Percentiles rank a stretch among this genome's conserved stretches.
These are phyloP conservation scores for Rhimphoctona megacephalus DNA, from an alignment of 2,888 invertebrate genomes.

Conservation along the genomic window DNA sequence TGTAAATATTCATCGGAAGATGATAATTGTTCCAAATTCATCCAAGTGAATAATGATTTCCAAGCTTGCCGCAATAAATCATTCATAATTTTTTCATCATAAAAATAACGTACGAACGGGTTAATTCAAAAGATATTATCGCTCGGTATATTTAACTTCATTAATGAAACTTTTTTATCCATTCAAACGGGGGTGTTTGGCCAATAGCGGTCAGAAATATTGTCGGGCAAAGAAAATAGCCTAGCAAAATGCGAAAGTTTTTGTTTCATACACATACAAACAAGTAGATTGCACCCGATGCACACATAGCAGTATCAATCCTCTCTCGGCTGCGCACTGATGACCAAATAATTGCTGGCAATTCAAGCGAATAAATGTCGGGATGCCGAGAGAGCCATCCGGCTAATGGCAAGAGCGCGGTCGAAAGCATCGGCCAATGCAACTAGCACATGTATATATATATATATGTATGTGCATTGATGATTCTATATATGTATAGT, in stretches of 20 bases:
- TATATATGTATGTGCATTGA: neutral
- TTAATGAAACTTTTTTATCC: conserved; percentile 50
- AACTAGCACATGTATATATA: conserved; percentile 16
- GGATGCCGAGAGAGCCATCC: conserved; percentile 63
- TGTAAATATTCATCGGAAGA: neutral
- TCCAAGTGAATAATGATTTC: neutral
- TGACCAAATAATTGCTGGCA: conserved; percentile 76
- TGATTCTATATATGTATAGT: conserved; percentile 18
- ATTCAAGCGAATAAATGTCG: conserved; percentile 74
- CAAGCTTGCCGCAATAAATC: neutral
- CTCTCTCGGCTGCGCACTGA: conserved; percentile 66
- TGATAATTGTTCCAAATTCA: neutral
- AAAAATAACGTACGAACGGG: neutral
- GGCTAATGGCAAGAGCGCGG: conserved; percentile 62
- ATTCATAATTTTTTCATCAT: conserved; percentile 8
- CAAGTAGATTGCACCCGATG: conserved; percentile 17
- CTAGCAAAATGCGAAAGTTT: conserved; percentile 30
- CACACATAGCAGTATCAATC: conserved; percentile 59
- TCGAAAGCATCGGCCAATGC: conserved; percentile 45
- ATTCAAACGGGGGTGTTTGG: conserved; percentile 21
- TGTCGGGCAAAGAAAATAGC: conserved; percentile 15
- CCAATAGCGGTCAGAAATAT: conserved; percentile 33
- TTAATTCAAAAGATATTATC: neutral
- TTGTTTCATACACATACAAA: conserved; percentile 9
- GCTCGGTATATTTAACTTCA: conserved; percentile 23